Conservation (phyloP, 2,797 vertebrate species). For the Lepilemur ruficaudatus region DNA sequence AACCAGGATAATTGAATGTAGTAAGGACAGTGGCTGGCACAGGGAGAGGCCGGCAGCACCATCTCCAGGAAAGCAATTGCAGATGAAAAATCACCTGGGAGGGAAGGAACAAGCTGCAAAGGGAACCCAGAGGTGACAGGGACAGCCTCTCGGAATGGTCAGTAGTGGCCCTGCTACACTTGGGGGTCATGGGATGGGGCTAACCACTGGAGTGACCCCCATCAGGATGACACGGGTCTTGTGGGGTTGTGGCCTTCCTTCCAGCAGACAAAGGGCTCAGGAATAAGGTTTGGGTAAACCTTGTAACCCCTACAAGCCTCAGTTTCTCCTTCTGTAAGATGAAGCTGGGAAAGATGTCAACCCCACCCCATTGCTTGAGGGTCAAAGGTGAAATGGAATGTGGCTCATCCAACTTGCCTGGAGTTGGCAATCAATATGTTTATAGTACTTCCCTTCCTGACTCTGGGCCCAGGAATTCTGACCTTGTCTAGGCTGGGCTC, state of each 20-base stretch:
- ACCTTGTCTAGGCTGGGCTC: not conserved
- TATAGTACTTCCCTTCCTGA: not conserved
- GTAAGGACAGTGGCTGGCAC: not conserved
- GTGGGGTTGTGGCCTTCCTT: fast-evolving
- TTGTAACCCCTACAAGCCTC: not conserved
- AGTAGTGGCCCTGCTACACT: not conserved
- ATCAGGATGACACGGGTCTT: not conserved
- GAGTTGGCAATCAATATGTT: fast-evolving
- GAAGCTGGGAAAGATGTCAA: not conserved
- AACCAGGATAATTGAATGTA: constrained; percentile 67
- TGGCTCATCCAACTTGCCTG: not conserved
- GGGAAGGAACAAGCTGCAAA: not conserved
- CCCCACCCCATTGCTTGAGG: not conserved
- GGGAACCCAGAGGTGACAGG: not conserved
- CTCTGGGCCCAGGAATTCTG: not conserved
- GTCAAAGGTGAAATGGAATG: not conserved
- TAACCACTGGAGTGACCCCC: not conserved
- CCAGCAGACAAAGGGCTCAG: not conserved
- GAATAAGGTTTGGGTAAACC: not conserved
- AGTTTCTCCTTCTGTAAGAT: not conserved
- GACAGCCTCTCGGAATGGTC: not conserved
- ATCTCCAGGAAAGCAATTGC: constrained; percentile 6
- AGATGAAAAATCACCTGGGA: not conserved
- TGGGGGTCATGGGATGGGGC: fast-evolving
- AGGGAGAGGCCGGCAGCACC: not conserved